Evolutionary conservation across 2,888 invertebrate genomes (phyloP).

Genomic region (Aphrophora alni): DNA sequence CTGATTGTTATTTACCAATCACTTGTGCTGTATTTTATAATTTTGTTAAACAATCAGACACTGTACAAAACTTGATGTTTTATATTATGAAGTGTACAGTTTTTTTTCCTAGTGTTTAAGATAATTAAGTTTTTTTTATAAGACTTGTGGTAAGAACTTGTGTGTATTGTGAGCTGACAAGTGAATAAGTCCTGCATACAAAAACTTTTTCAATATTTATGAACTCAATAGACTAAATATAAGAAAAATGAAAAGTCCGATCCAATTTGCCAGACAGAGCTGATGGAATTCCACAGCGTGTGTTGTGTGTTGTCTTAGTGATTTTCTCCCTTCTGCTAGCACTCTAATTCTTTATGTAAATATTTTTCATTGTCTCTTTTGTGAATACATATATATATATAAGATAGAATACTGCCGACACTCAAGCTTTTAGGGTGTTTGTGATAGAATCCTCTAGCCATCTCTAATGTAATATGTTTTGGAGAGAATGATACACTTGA

Average conservation of each 20-base stretch:
- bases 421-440: constrained; percentile 32
- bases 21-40: background rate
- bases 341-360: constrained; percentile 36
- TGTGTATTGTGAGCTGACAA: background rate
- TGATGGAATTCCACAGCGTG: too few species aligned
- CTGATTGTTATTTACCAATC: background rate
- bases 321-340: constrained; percentile 20
- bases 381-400: constrained; percentile 41
- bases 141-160: background rate
- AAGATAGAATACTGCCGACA: constrained; percentile 31
- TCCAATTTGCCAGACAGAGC: constrained; percentile 39
- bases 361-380: constrained; percentile 38
- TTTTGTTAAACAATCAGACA: background rate
- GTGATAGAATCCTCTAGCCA: constrained; percentile 38
- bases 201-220: background rate
- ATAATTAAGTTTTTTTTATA: background rate
- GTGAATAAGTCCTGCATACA: background rate
- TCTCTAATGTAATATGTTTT: constrained; percentile 29
- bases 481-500: constrained; percentile 6
- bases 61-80: background rate
- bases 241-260: constrained; percentile 27
- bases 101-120: background rate
- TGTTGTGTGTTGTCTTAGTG: constrained; percentile 30
- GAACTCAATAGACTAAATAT: background rate
- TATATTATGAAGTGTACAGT: background rate